Conservation (phyloP, 2,113 vertebrate species). For the Cyanoderma ruficeps region DNA sequence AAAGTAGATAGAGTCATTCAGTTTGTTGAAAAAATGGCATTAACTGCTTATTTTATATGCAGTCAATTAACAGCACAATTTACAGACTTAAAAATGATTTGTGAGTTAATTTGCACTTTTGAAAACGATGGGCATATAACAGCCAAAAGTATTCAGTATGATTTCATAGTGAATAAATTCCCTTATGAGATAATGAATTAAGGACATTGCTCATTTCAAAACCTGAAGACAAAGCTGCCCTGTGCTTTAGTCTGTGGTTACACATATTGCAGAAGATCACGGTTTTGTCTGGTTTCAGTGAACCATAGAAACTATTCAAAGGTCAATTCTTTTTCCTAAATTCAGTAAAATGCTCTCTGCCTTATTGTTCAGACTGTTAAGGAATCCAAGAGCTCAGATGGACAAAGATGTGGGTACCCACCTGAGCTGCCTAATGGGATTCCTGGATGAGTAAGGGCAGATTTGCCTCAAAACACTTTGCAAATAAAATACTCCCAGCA, state of each 20-base stretch:
- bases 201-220: not conserved
- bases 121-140: not conserved
- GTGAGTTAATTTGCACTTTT: not conserved
- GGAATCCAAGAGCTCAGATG: not conserved
- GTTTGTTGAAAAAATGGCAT: not conserved
- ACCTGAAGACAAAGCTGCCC: not conserved
- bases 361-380: not conserved
- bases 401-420: not conserved
- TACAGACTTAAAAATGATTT: not conserved
- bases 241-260: not conserved
- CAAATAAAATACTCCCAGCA: not conserved
- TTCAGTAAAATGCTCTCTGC: not conserved
- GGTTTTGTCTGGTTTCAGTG: not conserved
- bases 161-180: not conserved
- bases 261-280: not conserved
- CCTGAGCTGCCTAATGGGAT: not conserved
- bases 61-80: constrained; percentile 7
- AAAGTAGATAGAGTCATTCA: not conserved
- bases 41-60: not conserved
- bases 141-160: not conserved
- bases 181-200: not conserved
- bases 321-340: not conserved
- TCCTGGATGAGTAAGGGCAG: not conserved
- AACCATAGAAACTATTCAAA: not conserved
- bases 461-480: not conserved